Evolutionary conservation across 2,113 vertebrate species (phyloP), one percentile per base, ranked within the genome.

Genomic region (Tauraco erythrolophus): DNA sequence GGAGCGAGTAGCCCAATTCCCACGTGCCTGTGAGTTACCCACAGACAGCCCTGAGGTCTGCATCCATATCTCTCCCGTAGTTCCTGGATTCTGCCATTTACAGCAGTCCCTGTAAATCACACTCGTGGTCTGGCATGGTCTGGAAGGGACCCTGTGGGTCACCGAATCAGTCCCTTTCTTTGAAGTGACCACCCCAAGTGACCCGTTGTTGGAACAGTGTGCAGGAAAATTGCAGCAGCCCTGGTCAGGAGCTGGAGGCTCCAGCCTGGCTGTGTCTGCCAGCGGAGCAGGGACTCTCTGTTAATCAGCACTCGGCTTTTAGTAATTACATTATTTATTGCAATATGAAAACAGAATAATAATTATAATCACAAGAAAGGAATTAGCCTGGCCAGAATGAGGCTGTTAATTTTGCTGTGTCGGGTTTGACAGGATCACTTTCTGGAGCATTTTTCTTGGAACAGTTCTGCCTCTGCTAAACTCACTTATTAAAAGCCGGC

Each of bases 281-380:
- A 82, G 61, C 61, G 56, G 82, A 81, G 68, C 64, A 41, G 30
- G 46, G 60, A 89, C 6, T 9, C 27, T 65, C 81, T 48, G 74
- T 15, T 60, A 56, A 92, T 64, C 92, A 94, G 58, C 75, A 62
- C 86, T 77, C 10, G 6, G 17, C 86, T 60, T 60, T 48, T 65
- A 75, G 62, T 61, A 77, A 84, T 94, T 46, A 14, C 68, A 70
- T 77, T 75, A 84, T 86, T 95, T 91, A 94, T 76, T 97, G 92
- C 71, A 62, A 45, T 62, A 37, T 62, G 66, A 74, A 93, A 94
- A 72, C 54, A 45, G 85, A 95, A 88, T 66, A 86, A 91, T 50
- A 53, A 91, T 70, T 75, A 65, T 28, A 83, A 84, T 86, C 54
- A 33, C 41, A 37, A 24, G 72, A 51, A 71, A 61, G 54, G 60